A percentile compares a stretch with the other conserved stretches of the same genome.
phyloP scores from a whole-genome alignment of 2,113 vertebrate species.

The Sterna hirundo region DNA sequence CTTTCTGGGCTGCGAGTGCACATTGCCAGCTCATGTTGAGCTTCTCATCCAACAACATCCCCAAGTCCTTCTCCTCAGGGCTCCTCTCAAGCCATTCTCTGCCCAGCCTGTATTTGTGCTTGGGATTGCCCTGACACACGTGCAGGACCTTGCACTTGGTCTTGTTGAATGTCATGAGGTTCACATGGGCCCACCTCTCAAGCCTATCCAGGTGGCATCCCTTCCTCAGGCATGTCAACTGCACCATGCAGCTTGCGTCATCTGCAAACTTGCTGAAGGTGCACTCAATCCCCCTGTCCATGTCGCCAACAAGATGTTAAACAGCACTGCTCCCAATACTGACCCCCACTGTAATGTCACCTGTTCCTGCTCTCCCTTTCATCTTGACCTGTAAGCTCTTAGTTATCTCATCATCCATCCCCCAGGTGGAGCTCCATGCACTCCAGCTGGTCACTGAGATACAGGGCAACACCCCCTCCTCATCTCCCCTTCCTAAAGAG shows the following conservation, averaged over 20 bases:
- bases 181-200: not conserved
- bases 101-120: not conserved
- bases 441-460: not conserved
- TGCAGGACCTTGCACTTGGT: not conserved
- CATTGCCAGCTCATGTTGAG: not conserved
- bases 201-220: not conserved
- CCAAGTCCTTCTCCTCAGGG: not conserved
- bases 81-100: not conserved
- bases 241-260: not conserved
- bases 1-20: not conserved
- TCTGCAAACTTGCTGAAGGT: not conserved
- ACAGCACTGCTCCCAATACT: not conserved
- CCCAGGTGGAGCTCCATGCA: too few relatives aligned
- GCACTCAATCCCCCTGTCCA: not conserved
- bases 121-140: not conserved
- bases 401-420: too few relatives aligned
- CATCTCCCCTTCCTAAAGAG: not conserved
- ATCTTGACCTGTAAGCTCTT: too few relatives aligned
- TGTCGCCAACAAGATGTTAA: not conserved
- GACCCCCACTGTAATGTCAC: too few relatives aligned
- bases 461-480: too few relatives aligned
- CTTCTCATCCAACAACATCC: not conserved
- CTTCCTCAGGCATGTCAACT: not conserved
- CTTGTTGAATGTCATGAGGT: not conserved
- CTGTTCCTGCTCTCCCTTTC: too few relatives aligned